Percentiles rank a stretch among this genome's conserved stretches.
These are phyloP conservation scores for Gastrophryne carolinensis DNA, from an alignment of 2,797 vertebrate species.

Conservation along the genomic window DNA sequence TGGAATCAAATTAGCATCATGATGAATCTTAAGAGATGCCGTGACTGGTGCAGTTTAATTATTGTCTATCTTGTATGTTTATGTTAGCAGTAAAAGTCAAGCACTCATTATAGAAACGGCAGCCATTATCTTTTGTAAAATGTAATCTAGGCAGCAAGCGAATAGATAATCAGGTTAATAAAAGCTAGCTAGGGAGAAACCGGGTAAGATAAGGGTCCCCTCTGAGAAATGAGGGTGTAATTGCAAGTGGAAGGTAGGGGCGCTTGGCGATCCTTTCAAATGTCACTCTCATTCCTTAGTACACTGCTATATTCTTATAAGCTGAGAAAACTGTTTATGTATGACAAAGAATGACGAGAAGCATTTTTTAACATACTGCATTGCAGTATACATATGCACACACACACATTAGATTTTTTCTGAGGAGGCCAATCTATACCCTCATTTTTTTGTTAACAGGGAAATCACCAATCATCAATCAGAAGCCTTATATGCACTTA, in stretches of 20 bases:
- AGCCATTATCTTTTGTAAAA: conserved; percentile 64
- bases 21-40: conserved; percentile 57
- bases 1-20: conserved; percentile 62
- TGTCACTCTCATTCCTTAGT: conserved; percentile 66
- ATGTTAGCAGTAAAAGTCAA: conserved; percentile 68
- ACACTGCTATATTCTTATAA: conserved; percentile 66
- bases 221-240: conserved; percentile 57
- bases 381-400: too few relatives aligned
- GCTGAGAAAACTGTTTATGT: conserved; percentile 52
- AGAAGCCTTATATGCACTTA: too few relatives aligned
- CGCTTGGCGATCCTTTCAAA: conserved; percentile 68
- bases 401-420: too few relatives aligned
- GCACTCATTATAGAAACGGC: conserved; percentile 62
- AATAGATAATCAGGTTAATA: conserved; percentile 61
- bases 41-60: conserved; percentile 64
- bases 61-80: conserved; percentile 62
- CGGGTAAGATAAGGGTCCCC: conserved; percentile 52
- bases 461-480: too few relatives aligned
- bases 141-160: conserved; percentile 57
- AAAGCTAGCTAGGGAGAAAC: conserved; percentile 55
- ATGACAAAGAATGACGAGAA: conserved; percentile 54
- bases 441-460: too few relatives aligned
- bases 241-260: conserved; percentile 62
- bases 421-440: too few relatives aligned
- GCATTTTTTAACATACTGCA: too few relatives aligned